Conservation (phyloP, 2,113 vertebrate genomes). For the Spea multiplicata region DNA sequence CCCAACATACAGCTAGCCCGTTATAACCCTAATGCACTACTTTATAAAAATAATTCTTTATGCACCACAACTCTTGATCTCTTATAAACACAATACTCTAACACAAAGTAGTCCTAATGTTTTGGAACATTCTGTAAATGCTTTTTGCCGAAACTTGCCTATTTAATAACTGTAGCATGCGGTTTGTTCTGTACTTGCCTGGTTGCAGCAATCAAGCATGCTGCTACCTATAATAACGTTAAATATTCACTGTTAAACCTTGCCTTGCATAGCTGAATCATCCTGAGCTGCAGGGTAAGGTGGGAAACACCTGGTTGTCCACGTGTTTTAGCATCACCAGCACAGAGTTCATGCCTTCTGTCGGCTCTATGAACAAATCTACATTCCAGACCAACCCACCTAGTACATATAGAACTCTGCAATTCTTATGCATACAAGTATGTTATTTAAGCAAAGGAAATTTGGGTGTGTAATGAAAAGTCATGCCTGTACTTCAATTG, state of each 20-base stretch:
- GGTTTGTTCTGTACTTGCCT: background rate
- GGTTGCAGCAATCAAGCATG: background rate
- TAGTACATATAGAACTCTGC: background rate
- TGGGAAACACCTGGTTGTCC: conserved; percentile 9
- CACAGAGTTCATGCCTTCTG: background rate
- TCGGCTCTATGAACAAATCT: background rate
- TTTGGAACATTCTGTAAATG: too few relatives aligned
- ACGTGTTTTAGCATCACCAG: conserved; percentile 4
- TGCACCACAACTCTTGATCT: too few relatives aligned
- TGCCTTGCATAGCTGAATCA: conserved; percentile 1
- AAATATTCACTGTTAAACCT: conserved; percentile 6
- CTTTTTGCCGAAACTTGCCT: too few relatives aligned
- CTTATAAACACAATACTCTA: too few relatives aligned
- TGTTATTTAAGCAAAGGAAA: background rate
- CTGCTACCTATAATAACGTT: background rate
- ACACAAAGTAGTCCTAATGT: too few relatives aligned
- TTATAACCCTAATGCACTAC: too few relatives aligned
- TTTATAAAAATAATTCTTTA: too few relatives aligned
- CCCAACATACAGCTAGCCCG: too few relatives aligned
- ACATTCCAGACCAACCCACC: conserved; percentile 12
- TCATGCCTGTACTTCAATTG: background rate
- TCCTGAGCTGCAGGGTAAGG: conserved; percentile 15
- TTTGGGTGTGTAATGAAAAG: background rate
- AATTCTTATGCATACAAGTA: background rate
- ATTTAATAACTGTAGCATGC: too few relatives aligned